A percentile compares a stretch with the other conserved stretches of the same genome.
Evolutionary conservation across 1,140 invertebrate species (phyloP).

Genomic region (Chrysopa pallens): DNA sequence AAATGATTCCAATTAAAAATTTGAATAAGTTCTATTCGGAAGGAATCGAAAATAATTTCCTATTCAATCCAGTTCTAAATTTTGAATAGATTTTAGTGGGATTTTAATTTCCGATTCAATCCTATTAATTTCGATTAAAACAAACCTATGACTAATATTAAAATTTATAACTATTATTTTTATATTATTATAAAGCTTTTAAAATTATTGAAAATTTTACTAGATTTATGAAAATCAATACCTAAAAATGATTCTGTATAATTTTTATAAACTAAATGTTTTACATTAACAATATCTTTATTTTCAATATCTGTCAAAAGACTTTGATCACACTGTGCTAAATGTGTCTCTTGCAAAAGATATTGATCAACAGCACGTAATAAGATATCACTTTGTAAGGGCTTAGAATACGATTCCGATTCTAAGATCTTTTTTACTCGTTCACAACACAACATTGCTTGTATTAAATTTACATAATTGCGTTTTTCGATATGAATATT

Average conservation of each 20-base stretch:
- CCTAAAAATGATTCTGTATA: slow-evolving; percentile 49
- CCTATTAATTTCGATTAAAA: no score
- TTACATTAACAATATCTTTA: slow-evolving; percentile 21
- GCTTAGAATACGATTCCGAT: neutral
- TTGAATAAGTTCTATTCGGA: no score
- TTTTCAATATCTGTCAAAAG: slow-evolving; percentile 19
- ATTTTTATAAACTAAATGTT: slow-evolving; percentile 37
- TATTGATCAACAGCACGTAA: slow-evolving; percentile 1
- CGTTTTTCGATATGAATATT: slow-evolving; percentile 10
- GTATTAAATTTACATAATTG: neutral
- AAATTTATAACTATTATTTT: no score
- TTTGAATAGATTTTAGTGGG: no score
- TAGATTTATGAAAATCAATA: slow-evolving; percentile 33
- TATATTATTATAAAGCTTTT: no score
- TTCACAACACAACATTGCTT: neutral
- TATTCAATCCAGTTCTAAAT: no score
- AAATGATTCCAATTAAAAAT: no score
- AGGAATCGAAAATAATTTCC: no score
- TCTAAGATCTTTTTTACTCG: neutral
- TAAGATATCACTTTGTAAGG: neutral
- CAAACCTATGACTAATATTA: no score
- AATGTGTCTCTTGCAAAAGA: slow-evolving; percentile 3
- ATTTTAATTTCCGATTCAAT: no score
- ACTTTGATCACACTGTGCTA: slow-evolving; percentile 14
- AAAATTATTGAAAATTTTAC: no score